Evolutionary conservation across 2,888 invertebrate species (phyloP).

Genomic region (Oegoconia quadripuncta): DNA sequence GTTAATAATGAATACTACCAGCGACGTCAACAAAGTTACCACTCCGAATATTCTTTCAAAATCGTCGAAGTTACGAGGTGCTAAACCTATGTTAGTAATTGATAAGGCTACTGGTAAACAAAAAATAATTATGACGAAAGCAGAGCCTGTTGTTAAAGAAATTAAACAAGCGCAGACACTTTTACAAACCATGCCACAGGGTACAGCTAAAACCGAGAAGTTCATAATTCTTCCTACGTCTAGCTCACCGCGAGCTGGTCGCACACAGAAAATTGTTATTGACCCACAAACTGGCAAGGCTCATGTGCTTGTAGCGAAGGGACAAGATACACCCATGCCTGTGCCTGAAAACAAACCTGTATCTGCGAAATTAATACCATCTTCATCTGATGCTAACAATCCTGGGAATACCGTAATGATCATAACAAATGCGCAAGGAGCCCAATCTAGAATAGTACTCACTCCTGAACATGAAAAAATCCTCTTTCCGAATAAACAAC

Average conservation of each 20-base stretch:
- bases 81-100: constrained; percentile 68
- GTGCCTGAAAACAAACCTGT: constrained; percentile 53
- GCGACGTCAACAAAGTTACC: constrained; percentile 51
- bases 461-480: constrained; percentile 81
- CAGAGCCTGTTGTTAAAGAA: constrained; percentile 56
- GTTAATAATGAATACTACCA: constrained; percentile 54
- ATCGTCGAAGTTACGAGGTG: constrained; percentile 64
- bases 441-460: constrained; percentile 79
- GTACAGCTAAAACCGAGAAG: constrained; percentile 54
- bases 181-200: constrained; percentile 48
- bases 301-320: constrained; percentile 60
- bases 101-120: constrained; percentile 71
- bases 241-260: constrained; percentile 49
- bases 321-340: constrained; percentile 37
- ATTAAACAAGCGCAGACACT: constrained; percentile 43
- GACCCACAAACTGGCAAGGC: constrained; percentile 72
- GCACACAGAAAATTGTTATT: constrained; percentile 70
- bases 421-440: constrained; percentile 81
- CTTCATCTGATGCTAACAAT: constrained; percentile 47
- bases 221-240: constrained; percentile 66
- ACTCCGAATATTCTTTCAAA: constrained; percentile 75
- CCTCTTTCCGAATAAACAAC: constrained; percentile 75
- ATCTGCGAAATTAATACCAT: constrained; percentile 59
- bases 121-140: constrained; percentile 68
- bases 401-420: constrained; percentile 81